Evolutionary conservation across 2,113 vertebrate genomes (phyloP).

Genomic region (Copsychus sechellarum): DNA sequence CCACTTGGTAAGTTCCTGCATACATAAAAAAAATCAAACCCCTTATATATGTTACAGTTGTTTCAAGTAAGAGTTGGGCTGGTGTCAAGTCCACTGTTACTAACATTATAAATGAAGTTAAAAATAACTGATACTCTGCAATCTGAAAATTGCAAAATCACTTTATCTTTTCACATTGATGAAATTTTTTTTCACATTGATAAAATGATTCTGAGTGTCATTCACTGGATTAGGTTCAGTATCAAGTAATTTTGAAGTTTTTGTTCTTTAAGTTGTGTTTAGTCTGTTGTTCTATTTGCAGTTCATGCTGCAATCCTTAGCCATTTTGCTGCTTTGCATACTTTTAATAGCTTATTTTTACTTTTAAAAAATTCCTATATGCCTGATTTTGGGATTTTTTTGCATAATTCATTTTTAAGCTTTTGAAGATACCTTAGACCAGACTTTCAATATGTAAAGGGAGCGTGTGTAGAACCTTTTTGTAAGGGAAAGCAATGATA

Average conservation of each 20-base stretch:
- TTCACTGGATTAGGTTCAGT: background rate
- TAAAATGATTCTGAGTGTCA: background rate
- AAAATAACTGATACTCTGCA: background rate
- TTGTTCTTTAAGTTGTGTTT: background rate
- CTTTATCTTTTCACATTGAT: background rate
- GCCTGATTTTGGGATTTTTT: background rate
- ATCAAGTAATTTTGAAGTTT: background rate
- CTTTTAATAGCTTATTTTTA: background rate
- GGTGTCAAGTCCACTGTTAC: background rate
- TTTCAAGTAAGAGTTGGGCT: background rate
- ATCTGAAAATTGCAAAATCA: background rate
- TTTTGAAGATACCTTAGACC: background rate
- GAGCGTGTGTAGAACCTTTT: background rate
- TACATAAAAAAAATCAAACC: background rate
- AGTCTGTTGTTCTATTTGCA: background rate
- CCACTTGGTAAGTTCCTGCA: conserved; percentile 89
- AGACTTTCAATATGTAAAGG: background rate
- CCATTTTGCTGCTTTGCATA: background rate
- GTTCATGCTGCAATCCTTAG: background rate
- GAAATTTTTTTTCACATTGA: background rate
- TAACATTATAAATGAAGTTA: background rate
- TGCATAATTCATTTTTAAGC: background rate
- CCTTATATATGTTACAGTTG: background rate
- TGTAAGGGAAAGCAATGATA: background rate
- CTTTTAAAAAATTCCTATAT: background rate